Evolutionary conservation across 2,797 vertebrate species (phyloP).

Genomic region (Rallus crepitans): DNA sequence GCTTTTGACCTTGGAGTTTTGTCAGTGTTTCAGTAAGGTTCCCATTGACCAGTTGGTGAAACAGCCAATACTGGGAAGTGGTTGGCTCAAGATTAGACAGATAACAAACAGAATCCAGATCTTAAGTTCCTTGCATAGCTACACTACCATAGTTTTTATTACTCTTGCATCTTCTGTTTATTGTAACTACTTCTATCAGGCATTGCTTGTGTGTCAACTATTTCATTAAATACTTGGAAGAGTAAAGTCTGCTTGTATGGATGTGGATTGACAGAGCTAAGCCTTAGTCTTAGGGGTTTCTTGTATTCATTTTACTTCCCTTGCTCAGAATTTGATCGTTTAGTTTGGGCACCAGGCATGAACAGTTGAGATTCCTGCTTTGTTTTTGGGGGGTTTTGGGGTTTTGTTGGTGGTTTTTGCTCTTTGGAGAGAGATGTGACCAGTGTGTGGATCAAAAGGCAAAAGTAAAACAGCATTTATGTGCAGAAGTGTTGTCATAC

Average conservation of each 20-base stretch:
- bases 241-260: not conserved
- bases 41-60: not conserved
- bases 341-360: not conserved
- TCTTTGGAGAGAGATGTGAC: not conserved
- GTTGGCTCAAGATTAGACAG: not conserved
- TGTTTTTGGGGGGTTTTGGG: not conserved
- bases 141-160: not conserved
- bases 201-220: accelerated
- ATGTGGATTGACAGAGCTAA: not conserved
- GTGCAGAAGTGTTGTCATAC: not conserved
- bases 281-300: not conserved
- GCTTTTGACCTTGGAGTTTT: not conserved
- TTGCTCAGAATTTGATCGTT: not conserved
- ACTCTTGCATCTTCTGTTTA: not conserved
- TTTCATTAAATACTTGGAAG: not conserved
- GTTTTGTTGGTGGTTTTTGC: not conserved
- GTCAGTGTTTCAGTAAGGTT: not conserved
- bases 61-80: not conserved
- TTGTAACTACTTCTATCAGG: not conserved
- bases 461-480: not conserved
- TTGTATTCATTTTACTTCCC: not conserved
- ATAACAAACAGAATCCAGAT: not conserved
- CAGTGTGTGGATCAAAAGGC: not conserved
- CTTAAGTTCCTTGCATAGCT: not conserved
- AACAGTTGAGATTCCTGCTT: not conserved